Base-by-base conservation (phyloP, 2,113 vertebrate species). In the Dermatemys mawii region DNA sequence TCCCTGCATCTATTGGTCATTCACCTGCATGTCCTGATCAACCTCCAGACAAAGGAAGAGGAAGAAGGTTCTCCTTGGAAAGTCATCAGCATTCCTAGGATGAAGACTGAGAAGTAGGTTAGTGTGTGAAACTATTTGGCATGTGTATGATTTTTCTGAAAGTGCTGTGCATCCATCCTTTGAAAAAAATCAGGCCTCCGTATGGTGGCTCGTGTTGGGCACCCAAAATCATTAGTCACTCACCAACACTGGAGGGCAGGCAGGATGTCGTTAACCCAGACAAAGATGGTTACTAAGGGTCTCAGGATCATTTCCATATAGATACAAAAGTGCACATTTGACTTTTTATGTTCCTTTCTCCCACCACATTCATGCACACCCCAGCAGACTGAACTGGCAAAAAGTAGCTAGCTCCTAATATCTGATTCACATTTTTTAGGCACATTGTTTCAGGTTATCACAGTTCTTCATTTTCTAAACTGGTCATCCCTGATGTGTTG, bases 261-360 rank as follows among this genome's bases (percentile, higher is more conserved):
- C 87, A 89, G 26, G 44, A 87, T 51, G 44, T 35, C 12, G 26
- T 67, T 88, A 91, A 94, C 88, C 57, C 88, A 84, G 88, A 92
- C 22, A 84, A 94, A 49, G 91, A 51, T 38, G 83, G 35, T 87
- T 84, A 67, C 27, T 86, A 84, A 90, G 55, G 32, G 3, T 78
- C 88, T 93, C 57, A 94, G 78, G 91, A 84, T 88, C 73, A 95
- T 92, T 87, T 84, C 83, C 54, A 0, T 86, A 63, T 11, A 84
- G 49, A 84, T 78, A 57, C 24, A 86, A 53, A 63, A 32, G 29
- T 60, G 29, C 29, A 32, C 29, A 60, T 60, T 60, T 60, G 27
- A 60, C 29, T 57, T 57, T 57, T 29, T 57, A 57, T 57, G 11
- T 29, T 79, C 81, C 27, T 26, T 82, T n/a, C 48, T 81, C 14